Evolutionary conservation across 2,113 vertebrate species (phyloP), one percentile per base, ranked within the genome.

Genomic region (Coracopsis vasa): DNA sequence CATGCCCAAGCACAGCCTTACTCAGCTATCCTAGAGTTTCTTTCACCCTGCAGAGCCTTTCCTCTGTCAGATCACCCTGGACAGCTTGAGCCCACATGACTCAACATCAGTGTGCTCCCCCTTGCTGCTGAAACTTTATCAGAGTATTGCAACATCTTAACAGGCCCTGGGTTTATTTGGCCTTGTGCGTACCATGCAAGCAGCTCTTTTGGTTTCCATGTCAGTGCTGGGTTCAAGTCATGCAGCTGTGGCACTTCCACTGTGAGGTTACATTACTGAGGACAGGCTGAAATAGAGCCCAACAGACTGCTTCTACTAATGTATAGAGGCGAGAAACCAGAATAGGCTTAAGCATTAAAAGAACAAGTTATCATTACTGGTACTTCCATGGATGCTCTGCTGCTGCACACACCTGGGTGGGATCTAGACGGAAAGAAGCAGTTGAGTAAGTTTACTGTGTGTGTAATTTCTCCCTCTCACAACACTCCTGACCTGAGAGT

Each of bases 1-100:
- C 11, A 2, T 3, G 11, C 6, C 65, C n/a, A 8, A 31, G 20
- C 28, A 19, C 41, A 56, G 62, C 11, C 2, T 35, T 44, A 20
- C 73, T 44, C 7, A 0, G 23, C 33, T 35, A 1, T 6, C 13
- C 23, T 9, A 0, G 1, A 15, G 25, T 27, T 60, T 25, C 28
- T 86, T 71, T 70, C 16, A 44, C 21, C 48, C 45, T 2, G n/a
- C n/a, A n/a, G n/a, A n/a, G n/a, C n/a, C n/a, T n/a, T n/a, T n/a
- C n/a, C n/a, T n/a, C n/a, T n/a, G n/a, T n/a, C n/a, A 80, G 20
- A 41, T 23, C 85, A 20, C 50, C 39, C n/a, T 47, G 47, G 51
- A 14, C 23, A 1, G 1, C 60, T 67, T 24, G 5, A n/a, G 35
- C 31, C 24, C 44, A 28, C 0, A 2, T 48, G 33, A 42, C n/a